Evolutionary conservation across 2,113 vertebrate species (phyloP).

Genomic region (Murina feae): DNA sequence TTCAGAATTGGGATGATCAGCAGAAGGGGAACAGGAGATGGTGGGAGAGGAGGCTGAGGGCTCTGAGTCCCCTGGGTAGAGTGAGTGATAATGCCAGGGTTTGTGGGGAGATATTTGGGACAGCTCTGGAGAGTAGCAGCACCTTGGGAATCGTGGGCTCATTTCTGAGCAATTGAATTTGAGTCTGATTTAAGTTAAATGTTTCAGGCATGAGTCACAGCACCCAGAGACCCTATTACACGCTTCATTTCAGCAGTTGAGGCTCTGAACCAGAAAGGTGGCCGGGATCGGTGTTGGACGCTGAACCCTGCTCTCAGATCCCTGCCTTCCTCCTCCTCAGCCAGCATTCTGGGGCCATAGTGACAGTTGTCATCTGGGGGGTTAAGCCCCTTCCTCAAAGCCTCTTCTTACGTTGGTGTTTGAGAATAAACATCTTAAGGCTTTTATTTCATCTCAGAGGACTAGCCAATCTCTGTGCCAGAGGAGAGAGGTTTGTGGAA

Average conservation of each 20-base stretch:
- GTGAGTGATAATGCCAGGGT: neutral
- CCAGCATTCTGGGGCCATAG: neutral
- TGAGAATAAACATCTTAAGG: neutral
- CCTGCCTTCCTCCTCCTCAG: neutral
- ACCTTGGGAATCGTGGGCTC: neutral
- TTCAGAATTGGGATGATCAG: neutral
- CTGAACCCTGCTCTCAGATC: fast-evolving
- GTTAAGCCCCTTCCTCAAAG: neutral
- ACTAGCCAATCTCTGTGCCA: neutral
- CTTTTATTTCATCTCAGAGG: neutral
- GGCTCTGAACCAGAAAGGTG: neutral
- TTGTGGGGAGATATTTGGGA: neutral
- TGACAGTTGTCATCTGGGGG: no score
- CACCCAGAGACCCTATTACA: neutral
- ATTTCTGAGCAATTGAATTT: neutral
- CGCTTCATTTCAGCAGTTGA: neutral
- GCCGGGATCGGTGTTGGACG: fast-evolving
- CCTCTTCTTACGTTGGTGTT: neutral
- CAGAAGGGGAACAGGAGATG: neutral
- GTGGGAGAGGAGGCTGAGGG: neutral
- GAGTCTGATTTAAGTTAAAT: neutral
- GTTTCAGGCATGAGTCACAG: neutral
- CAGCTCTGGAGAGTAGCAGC: neutral
- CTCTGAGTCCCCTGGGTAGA: neutral
- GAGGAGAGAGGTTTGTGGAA: neutral